A percentile compares a stretch with the other conserved stretches of the same genome.
Conservation (phyloP, 2,113 vertebrate species). For the Periophthalmus modestus region DNA sequence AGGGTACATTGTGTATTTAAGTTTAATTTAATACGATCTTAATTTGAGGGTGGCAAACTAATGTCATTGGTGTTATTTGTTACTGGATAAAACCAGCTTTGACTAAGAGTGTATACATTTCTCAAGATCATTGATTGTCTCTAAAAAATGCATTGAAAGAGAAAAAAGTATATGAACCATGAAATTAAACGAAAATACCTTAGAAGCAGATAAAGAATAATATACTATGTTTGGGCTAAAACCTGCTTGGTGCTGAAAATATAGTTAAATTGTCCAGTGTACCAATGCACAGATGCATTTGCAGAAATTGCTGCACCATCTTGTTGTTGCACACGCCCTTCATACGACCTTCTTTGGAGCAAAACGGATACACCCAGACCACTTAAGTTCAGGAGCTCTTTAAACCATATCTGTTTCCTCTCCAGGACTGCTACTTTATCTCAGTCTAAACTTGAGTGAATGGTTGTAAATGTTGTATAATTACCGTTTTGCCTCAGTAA, state of each 20-base stretch:
- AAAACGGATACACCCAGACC: constrained; percentile 35
- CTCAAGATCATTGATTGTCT: background rate
- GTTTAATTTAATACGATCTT: constrained; percentile 24
- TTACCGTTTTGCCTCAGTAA: constrained; percentile 58
- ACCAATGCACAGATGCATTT: constrained; percentile 30
- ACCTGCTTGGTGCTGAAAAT: background rate
- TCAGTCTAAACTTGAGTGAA: constrained; percentile 49
- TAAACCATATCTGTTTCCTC: constrained; percentile 34
- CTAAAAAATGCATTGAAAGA: constrained; percentile 1
- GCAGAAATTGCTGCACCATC: constrained; percentile 40
- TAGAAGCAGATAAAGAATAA: background rate
- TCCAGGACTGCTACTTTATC: constrained; percentile 23
- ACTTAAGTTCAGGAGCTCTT: constrained; percentile 40
- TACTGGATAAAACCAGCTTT: background rate
- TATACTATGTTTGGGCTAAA: background rate
- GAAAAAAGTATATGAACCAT: constrained; percentile 2
- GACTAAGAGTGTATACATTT: background rate
- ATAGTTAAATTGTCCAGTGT: background rate
- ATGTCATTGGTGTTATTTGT: constrained; percentile 15
- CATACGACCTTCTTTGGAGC: constrained; percentile 67
- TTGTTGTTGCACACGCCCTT: constrained; percentile 49
- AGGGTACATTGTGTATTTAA: constrained; percentile 55
- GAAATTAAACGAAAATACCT: background rate
- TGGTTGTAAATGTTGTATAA: constrained; percentile 60
- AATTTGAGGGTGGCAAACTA: constrained; percentile 21